phyloP scores from a whole-genome alignment of 2,888 invertebrate species.

The Carcina quercana region DNA sequence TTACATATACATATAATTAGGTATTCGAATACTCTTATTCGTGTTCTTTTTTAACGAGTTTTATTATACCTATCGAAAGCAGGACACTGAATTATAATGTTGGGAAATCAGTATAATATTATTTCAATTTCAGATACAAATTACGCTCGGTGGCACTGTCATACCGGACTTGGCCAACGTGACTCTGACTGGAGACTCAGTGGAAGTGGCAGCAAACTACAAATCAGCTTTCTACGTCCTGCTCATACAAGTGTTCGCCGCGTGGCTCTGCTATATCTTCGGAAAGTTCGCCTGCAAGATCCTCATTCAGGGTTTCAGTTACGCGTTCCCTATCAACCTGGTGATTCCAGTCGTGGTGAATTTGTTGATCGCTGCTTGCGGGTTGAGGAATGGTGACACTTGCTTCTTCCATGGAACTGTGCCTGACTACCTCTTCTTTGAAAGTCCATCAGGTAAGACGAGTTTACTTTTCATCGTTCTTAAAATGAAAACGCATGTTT shows the following conservation, averaged over 20 bases:
- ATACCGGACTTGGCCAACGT: slow-evolving; percentile 85
- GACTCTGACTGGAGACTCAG: slow-evolving; percentile 83
- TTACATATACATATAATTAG: too few species aligned
- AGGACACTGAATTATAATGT: neutral
- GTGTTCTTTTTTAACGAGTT: too few species aligned
- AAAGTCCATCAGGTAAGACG: slow-evolving; percentile 81
- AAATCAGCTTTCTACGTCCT: slow-evolving; percentile 85
- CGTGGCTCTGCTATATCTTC: slow-evolving; percentile 93
- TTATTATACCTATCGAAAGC: neutral
- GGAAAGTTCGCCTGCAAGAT: slow-evolving; percentile 98
- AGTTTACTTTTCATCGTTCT: neutral
- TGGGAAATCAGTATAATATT: neutral
- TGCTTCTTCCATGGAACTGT: slow-evolving; percentile 91
- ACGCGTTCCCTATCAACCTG: slow-evolving; percentile 95
- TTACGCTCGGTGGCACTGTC: slow-evolving; percentile 73
- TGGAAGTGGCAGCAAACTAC: slow-evolving; percentile 80
- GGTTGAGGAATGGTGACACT: slow-evolving; percentile 87
- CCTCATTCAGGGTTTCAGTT: slow-evolving; percentile 97
- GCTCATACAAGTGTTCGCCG: slow-evolving; percentile 86
- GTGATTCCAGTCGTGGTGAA: slow-evolving; percentile 94
- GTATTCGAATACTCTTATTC: too few species aligned
- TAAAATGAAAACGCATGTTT: neutral
- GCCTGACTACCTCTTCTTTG: slow-evolving; percentile 94
- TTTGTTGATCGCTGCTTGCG: slow-evolving; percentile 90
- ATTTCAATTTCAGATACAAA: slow-evolving; percentile 68